Conservation (phyloP, 1,140 invertebrate species). For the Pissodes strobi region DNA sequence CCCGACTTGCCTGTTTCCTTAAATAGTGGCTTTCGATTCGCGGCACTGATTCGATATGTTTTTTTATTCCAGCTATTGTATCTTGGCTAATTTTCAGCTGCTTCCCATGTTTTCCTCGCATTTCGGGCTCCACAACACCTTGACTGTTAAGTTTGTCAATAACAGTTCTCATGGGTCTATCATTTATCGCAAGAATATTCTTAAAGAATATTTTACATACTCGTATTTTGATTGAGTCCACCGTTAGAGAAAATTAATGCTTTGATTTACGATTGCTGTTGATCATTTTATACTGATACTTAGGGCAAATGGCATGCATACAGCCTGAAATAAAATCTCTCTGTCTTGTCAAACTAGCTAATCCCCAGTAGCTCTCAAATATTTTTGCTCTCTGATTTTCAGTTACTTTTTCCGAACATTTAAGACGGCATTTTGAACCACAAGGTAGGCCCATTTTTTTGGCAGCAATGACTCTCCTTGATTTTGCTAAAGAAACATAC, state of each 20-base stretch:
- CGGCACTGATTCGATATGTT: constrained; percentile 47
- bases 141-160: constrained; percentile 19
- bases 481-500: constrained; percentile 6
- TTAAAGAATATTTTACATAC: constrained; percentile 29
- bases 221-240: constrained; percentile 1
- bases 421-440: background rate
- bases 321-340: constrained; percentile 26
- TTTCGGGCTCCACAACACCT: constrained; percentile 9
- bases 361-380: no score
- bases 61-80: constrained; percentile 9
- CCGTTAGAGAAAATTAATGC: constrained; percentile 17
- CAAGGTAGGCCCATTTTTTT: background rate
- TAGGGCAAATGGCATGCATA: constrained; percentile 3
- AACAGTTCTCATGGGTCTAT: constrained; percentile 17
- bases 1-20: constrained; percentile 33
- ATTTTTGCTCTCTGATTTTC: constrained; percentile 19
- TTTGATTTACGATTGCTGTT: constrained; percentile 6
- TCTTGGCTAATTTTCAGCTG: constrained; percentile 37
- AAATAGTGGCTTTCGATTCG: constrained; percentile 42
- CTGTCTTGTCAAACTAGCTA: constrained; percentile 22
- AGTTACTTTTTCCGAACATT: constrained; percentile 12
- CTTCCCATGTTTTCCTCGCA: constrained; percentile 43
- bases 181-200: constrained; percentile 17
- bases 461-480: no score
- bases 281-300: constrained; percentile 10